Conservation (phyloP, 1,140 invertebrate genomes). For the Leguminivora glycinivorella region DNA sequence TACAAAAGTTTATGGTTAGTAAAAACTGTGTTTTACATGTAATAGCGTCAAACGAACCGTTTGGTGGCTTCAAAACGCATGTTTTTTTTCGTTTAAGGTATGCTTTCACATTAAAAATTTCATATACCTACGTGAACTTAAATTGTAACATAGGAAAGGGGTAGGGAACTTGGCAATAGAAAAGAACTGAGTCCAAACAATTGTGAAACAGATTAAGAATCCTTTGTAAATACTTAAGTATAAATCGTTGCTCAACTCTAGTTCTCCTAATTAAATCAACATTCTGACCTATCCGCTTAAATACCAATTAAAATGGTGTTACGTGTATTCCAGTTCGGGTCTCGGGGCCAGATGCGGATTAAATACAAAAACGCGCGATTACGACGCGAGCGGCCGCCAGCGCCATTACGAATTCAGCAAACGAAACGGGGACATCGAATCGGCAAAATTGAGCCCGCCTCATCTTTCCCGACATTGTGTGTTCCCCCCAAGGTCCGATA, state of each 20-base stretch:
- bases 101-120: too few relatives aligned
- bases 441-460: conserved; percentile 72
- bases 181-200: not conserved
- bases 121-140: too few relatives aligned
- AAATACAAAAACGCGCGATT: conserved; percentile 67
- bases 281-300: conserved; percentile 35
- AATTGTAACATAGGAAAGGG: not conserved
- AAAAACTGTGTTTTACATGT: not conserved
- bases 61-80: too few relatives aligned
- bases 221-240: not conserved
- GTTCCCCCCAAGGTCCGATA: conserved; percentile 63
- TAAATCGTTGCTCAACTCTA: not conserved
- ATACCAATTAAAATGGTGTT: conserved; percentile 62
- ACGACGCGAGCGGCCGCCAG: conserved; percentile 55
- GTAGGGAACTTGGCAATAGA: too few relatives aligned
- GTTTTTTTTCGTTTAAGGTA: too few relatives aligned
- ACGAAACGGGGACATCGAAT: conserved; percentile 74
- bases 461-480: conserved; percentile 72
- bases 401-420: conserved; percentile 72
- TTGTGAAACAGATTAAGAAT: conserved; percentile 10
- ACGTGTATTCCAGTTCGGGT: conserved; percentile 40
- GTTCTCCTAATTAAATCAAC: conserved; percentile 33
- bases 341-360: conserved; percentile 53
- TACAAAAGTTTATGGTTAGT: not conserved
- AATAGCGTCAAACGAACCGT: not conserved